Percentiles rank a stretch among this genome's conserved stretches.
phyloP scores from a whole-genome alignment of 2,113 vertebrate genomes.

The Aleadryas rufinucha region DNA sequence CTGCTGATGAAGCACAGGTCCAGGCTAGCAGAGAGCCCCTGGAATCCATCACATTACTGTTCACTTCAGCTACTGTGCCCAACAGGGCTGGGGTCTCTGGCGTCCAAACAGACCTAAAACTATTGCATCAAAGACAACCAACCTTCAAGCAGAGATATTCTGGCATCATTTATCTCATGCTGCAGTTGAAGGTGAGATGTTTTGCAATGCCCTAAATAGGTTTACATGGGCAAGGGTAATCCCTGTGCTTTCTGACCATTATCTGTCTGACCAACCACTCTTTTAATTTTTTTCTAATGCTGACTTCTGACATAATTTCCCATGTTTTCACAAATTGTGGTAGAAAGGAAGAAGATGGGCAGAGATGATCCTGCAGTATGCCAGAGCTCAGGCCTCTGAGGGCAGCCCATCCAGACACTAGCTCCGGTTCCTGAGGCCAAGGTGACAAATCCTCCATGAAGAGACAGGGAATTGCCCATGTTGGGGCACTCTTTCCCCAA shows the following conservation, averaged over 20 bases:
- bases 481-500: not conserved
- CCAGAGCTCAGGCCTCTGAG: not conserved
- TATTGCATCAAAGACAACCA: accelerated
- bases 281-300: not conserved
- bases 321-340: not conserved
- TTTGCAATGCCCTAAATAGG: not conserved
- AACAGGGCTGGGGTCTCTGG: not conserved
- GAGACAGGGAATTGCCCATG: accelerated
- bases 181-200: not conserved
- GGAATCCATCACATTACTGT: not conserved
- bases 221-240: not conserved
- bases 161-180: not conserved
- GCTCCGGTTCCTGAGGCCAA: not conserved
- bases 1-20: not conserved
- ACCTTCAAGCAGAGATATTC: not conserved
- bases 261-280: not conserved
- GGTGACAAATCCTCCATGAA: not conserved
- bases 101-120: not conserved
- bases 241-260: not conserved
- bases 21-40: not conserved
- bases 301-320: not conserved
- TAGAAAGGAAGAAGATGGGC: not conserved
- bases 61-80: not conserved
- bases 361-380: not conserved
- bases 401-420: not conserved